These are phyloP conservation scores for Craterocephalus amniculus DNA, from an alignment of 2,797 vertebrate species.

Conservation along the genomic window DNA sequence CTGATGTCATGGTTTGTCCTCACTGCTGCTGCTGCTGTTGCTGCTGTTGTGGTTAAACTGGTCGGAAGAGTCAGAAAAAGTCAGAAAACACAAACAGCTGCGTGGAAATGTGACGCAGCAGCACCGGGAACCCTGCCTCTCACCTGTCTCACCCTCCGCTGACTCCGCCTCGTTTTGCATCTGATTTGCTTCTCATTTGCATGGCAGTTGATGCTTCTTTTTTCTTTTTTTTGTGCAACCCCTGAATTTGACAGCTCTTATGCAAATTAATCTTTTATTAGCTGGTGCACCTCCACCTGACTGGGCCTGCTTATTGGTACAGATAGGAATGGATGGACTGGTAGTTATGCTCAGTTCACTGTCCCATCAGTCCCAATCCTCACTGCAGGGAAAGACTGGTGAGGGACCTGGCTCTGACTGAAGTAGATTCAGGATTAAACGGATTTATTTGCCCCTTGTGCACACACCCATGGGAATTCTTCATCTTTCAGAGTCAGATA, in stretches of 20 bases:
- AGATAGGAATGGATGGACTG: slow-evolving; percentile 22
- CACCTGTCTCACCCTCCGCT: slow-evolving; percentile 33
- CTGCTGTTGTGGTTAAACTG: slow-evolving; percentile 59
- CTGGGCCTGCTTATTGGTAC: slow-evolving; percentile 15
- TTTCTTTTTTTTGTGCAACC: slow-evolving; percentile 53
- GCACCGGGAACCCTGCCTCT: neutral
- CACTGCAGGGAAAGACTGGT: too few species aligned
- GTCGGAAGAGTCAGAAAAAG: slow-evolving; percentile 38
- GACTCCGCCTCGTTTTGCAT: slow-evolving; percentile 70
- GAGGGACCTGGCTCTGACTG: too few species aligned
- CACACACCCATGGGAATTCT: too few species aligned
- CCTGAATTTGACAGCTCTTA: slow-evolving; percentile 60
- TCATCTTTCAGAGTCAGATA: too few species aligned
- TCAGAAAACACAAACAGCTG: slow-evolving; percentile 27
- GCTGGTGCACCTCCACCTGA: slow-evolving; percentile 40
- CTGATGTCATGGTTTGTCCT: slow-evolving; percentile 81
- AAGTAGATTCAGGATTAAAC: too few species aligned
- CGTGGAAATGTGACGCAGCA: neutral
- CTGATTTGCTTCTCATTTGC: slow-evolving; percentile 81
- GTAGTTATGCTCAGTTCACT: too few species aligned
- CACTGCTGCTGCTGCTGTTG: slow-evolving; percentile 46
- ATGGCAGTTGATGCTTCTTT: slow-evolving; percentile 85
- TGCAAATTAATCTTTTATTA: slow-evolving; percentile 71
- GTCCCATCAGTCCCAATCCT: too few species aligned
- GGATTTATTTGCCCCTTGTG: too few species aligned